These are phyloP conservation scores for Eurois occulta DNA, from an alignment of 2,888 invertebrate genomes.

Conservation along the genomic window DNA sequence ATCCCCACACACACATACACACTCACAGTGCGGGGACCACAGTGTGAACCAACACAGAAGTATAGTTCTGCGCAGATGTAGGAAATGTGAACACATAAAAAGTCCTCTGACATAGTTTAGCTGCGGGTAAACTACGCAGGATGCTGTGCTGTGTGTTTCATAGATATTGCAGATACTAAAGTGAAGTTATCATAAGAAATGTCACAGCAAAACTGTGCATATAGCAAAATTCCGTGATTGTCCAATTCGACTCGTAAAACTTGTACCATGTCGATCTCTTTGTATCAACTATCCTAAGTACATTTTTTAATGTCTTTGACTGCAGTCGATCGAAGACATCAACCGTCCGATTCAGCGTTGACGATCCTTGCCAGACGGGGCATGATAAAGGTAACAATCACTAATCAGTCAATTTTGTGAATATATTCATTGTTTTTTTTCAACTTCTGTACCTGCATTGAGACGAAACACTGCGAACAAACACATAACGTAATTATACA, in stretches of 20 bases:
- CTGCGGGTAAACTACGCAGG: background rate
- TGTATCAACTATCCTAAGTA: background rate
- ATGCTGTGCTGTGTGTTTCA: background rate
- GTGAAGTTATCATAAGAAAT: background rate
- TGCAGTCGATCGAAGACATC: background rate
- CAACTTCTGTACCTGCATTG: conserved; percentile 13
- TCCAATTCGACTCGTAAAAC: background rate
- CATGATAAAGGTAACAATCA: background rate
- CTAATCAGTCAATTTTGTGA: background rate
- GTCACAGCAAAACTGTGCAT: background rate
- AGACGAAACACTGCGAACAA: conserved; percentile 18
- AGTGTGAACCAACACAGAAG: conserved; percentile 7
- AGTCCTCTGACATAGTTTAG: background rate
- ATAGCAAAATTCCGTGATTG: background rate
- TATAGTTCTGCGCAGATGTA: background rate
- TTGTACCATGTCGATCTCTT: background rate
- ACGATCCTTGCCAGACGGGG: background rate
- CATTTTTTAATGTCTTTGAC: background rate
- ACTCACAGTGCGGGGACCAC: background rate
- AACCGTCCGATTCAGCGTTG: background rate
- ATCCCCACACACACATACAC: background rate
- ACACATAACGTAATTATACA: conserved; percentile 47
- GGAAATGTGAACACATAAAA: background rate
- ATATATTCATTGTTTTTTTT: background rate
- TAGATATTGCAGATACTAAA: background rate